Evolutionary conservation across 2,797 vertebrate species (phyloP).

Genomic region (Dallia pectoralis): DNA sequence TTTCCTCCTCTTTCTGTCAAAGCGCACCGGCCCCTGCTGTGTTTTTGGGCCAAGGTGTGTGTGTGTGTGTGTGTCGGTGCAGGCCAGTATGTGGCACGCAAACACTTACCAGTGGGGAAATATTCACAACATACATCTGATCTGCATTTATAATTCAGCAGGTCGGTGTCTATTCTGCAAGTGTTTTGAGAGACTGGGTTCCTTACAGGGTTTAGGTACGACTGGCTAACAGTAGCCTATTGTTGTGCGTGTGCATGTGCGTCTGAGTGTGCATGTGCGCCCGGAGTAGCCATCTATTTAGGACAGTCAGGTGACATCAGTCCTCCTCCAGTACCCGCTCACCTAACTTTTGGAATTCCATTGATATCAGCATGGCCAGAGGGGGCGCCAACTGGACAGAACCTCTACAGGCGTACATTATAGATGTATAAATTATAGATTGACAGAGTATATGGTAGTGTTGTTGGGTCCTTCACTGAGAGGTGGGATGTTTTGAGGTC

Average conservation of each 20-base stretch:
- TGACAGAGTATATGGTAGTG: background rate
- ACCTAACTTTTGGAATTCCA: background rate
- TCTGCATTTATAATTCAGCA: slow-evolving; percentile 71
- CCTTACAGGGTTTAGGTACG: slow-evolving; percentile 35
- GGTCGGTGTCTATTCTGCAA: slow-evolving; percentile 66
- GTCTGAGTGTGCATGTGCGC: background rate
- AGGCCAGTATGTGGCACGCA: slow-evolving; percentile 62
- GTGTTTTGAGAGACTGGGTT: slow-evolving; percentile 60
- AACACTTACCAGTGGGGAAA: slow-evolving; percentile 48
- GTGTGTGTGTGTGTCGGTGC: background rate
- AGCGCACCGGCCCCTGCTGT: slow-evolving; percentile 1
- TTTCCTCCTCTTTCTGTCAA: background rate
- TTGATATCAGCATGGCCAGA: background rate
- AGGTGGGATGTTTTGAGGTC: slow-evolving; percentile 29
- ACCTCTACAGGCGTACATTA: background rate
- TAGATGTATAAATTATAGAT: background rate
- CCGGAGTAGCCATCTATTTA: background rate
- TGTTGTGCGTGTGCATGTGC: slow-evolving; percentile 18
- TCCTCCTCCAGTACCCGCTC: background rate
- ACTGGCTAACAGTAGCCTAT: slow-evolving; percentile 18
- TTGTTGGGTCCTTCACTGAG: slow-evolving; percentile 20
- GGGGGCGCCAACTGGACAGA: background rate
- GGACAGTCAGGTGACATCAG: background rate
- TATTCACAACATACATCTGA: slow-evolving; percentile 74
- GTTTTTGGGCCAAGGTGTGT: slow-evolving; percentile 25